Conservation (phyloP, 2,113 vertebrate genomes). For the Peromyscus leucopus region DNA sequence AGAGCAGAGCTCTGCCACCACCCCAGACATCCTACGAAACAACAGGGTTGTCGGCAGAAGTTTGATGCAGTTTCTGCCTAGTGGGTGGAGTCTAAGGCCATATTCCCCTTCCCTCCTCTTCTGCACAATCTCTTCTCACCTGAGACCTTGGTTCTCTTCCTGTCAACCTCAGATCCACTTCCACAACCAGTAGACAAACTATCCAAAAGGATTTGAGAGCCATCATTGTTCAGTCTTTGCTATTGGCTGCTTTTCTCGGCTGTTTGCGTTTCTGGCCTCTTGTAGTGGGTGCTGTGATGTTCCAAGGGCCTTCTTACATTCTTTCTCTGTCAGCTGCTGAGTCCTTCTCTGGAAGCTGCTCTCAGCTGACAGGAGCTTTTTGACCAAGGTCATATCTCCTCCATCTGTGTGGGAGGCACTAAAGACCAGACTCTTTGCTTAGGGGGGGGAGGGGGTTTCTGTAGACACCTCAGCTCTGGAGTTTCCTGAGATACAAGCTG, state of each 20-base stretch:
- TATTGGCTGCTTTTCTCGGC: not conserved
- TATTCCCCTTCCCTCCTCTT: not conserved
- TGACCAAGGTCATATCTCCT: not conserved
- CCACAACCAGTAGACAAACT: not conserved
- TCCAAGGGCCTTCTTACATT: not conserved
- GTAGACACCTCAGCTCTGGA: not conserved
- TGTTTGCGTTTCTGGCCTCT: slow-evolving; percentile 5
- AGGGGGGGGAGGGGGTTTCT: not conserved
- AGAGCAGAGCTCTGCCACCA: not conserved
- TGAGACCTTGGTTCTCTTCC: not conserved
- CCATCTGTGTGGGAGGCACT: not conserved
- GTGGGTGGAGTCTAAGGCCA: not conserved
- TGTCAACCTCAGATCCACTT: slow-evolving; percentile 20
- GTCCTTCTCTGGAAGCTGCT: not conserved
- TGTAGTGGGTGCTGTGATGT: not conserved
- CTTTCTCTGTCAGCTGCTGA: not conserved
- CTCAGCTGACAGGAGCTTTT: not conserved
- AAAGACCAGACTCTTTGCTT: not conserved
- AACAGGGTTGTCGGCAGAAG: not conserved
- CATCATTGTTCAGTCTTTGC: not conserved
- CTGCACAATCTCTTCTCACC: not conserved
- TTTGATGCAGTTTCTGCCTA: not conserved
- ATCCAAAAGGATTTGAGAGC: not conserved
- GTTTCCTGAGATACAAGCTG: not conserved
- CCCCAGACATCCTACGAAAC: not conserved